These are phyloP conservation scores for Bujurquina vittata DNA, from an alignment of 2,113 vertebrate genomes.

Conservation along the genomic window DNA sequence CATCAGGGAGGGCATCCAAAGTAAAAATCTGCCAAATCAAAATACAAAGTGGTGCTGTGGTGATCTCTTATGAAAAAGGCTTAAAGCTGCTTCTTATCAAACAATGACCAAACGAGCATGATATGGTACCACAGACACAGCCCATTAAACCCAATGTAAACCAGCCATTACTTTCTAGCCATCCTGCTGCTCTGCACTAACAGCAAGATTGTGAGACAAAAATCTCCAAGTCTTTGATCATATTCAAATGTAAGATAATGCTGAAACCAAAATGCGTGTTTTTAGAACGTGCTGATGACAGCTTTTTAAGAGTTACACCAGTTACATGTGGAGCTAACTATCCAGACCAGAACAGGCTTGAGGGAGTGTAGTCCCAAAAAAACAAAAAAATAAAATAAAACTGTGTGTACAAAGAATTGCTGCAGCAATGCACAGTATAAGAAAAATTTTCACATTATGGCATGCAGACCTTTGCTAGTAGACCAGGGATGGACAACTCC, in stretches of 20 bases:
- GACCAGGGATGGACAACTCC: no score
- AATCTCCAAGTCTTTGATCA: background rate
- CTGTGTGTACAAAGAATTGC: background rate
- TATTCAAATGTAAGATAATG: background rate
- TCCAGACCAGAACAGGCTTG: background rate
- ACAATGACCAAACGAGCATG: background rate
- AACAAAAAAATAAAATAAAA: background rate
- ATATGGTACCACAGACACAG: background rate
- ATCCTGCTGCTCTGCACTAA: background rate
- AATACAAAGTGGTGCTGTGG: background rate
- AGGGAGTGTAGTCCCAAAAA: background rate
- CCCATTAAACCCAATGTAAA: background rate
- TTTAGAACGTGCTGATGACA: background rate
- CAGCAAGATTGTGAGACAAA: background rate
- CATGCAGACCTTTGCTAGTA: background rate
- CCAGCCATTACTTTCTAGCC: background rate
- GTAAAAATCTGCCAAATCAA: background rate
- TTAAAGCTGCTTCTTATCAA: background rate
- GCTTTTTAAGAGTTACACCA: background rate
- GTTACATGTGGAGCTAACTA: background rate
- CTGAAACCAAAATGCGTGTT: background rate
- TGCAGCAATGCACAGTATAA: no score
- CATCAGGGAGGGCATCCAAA: background rate
- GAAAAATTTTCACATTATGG: no score
- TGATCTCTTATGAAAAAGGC: background rate